Evolutionary conservation across 2,888 invertebrate species (phyloP), one percentile per base, ranked within the genome.

Genomic region (Aleiodes leptofemur): DNA sequence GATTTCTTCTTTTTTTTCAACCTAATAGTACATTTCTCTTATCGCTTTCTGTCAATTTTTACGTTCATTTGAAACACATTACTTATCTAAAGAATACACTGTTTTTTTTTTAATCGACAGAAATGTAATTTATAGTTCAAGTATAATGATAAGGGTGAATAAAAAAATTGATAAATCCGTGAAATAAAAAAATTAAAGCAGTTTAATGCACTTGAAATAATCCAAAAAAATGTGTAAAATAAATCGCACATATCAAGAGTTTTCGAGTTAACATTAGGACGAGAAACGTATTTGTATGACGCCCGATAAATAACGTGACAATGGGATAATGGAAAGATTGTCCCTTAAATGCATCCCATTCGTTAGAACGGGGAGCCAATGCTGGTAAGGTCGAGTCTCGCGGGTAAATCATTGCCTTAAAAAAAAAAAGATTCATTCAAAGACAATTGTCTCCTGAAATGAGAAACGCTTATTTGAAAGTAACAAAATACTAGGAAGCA

Each of bases 311-410:
- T 87, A 86, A 87, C 84, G 82, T 83, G 84, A 82, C 83, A 86
- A 87, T 82, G 82, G 85, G 85, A 86, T 88, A 87, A 87, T 88
- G 83, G 86, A 85, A 83, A 86, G 86, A 88, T 88, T 87, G 87
- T 83, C 83, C 83, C 64, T 75, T 86, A 86, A 86, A 84, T 82
- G 81, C 86, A 86, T 86, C 86, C 85, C 84, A 86, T 84, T 83
- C 83, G 83, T 86, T 84, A 82, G 81, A 74, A 80, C 82, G 50
- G 66, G 56, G 38, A 69, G 56, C 38, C 69, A 38, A 14, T 31
- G 51, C 64, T 71, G 50, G 51, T 71, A 75, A 75, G 74, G 74
- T 75, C 74, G 71, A 71, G 48, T 73, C 43, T 16, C n/a, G 31
- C 53, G 51, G 68, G 34, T 31, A 53, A 68, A 68, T 51, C 51